These are phyloP conservation scores for Xylocampa areola DNA, from an alignment of 2,888 invertebrate species.

Conservation along the genomic window DNA sequence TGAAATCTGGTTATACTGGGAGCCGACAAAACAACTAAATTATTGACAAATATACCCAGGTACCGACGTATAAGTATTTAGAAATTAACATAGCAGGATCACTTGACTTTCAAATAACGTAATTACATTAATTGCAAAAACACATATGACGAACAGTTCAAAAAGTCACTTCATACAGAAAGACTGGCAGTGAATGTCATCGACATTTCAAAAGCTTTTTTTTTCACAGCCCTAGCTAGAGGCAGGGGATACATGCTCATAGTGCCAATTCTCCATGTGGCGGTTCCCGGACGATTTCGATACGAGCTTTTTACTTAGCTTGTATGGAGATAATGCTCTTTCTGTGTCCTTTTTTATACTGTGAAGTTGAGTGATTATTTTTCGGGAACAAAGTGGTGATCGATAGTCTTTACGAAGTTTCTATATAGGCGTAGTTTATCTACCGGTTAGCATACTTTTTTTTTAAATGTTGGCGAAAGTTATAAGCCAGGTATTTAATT, in stretches of 20 bases:
- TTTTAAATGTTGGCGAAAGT: constrained; percentile 11
- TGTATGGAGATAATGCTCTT: constrained; percentile 77
- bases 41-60: too few species aligned
- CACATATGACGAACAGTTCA: too few species aligned
- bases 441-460: too few species aligned
- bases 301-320: constrained; percentile 68
- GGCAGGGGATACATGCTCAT: constrained; percentile 72
- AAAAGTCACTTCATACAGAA: neutral
- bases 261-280: constrained; percentile 83
- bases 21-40: too few species aligned
- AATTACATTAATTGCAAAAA: too few species aligned
- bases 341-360: constrained; percentile 72
- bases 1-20: too few species aligned
- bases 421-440: too few species aligned
- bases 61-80: too few species aligned
- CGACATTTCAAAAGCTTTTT: constrained; percentile 39
- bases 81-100: too few species aligned
- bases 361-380: constrained; percentile 59
- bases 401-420: constrained; percentile 7
- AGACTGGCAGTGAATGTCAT: constrained; percentile 22
- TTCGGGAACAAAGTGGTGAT: constrained; percentile 26
- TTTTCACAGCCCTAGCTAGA: constrained; percentile 50
- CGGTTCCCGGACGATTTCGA: constrained; percentile 73
- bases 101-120: too few species aligned
- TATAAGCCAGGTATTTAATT: constrained; percentile 17